A percentile compares a stretch with the other conserved stretches of the same genome.
Conservation (phyloP, 2,113 vertebrate genomes). For the Macheiramphus alcinus region DNA sequence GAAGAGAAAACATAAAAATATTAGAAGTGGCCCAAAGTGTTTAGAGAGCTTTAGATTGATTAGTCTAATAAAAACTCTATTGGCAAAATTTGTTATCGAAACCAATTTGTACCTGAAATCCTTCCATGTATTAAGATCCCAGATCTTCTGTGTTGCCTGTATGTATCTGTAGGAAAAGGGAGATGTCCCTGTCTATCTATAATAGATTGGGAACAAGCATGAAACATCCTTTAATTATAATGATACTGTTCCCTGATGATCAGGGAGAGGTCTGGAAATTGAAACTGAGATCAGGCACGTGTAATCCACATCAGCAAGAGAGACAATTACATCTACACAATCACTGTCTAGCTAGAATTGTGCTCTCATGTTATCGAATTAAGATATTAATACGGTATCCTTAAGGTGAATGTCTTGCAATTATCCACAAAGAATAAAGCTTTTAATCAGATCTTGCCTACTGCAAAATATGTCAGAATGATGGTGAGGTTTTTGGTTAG, state of each 20-base stretch:
- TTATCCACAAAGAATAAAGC: not conserved
- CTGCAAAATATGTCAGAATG: not conserved
- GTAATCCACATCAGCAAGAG: not conserved
- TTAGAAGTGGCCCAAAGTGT: not conserved
- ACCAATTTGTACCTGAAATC: not conserved
- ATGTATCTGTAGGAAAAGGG: not conserved
- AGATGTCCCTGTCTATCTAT: not conserved
- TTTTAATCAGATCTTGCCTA: not conserved
- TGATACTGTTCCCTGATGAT: not conserved
- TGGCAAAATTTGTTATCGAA: not conserved
- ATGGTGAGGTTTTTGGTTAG: not conserved
- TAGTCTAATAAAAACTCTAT: not conserved
- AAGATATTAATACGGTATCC: not conserved
- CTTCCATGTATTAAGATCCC: not conserved
- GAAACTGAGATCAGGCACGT: not conserved
- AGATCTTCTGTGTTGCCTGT: not conserved
- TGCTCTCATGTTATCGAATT: not conserved
- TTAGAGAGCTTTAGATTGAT: not conserved
- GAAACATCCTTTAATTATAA: not conserved
- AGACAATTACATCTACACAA: not conserved
- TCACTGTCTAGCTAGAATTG: not conserved
- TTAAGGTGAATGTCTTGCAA: not conserved
- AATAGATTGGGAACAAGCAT: not conserved
- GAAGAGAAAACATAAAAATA: not conserved
- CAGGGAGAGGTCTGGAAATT: not conserved